Base-by-base conservation (phyloP, 2,797 vertebrate species). In the Synaphobranchus kaupii region DNA sequence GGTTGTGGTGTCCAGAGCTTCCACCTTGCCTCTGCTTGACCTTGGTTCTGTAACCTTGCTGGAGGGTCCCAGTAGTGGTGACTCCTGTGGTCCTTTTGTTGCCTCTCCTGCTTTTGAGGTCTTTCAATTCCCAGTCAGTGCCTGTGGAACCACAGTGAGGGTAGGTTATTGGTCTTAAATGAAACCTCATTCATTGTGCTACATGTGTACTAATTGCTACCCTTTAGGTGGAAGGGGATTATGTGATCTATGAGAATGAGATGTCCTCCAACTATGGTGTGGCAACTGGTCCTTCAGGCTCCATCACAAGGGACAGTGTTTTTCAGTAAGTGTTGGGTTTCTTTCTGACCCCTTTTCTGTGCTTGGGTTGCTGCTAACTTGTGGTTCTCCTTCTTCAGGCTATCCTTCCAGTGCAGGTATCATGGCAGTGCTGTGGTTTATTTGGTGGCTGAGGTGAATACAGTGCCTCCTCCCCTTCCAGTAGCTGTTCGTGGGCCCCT, bases 391-490 rank as follows among this genome's bases (percentile, higher is more conserved):
- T n/a, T n/a, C 48, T 83, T 31, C 87, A 97, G 96, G 90, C n/a
- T 96, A 25, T 60, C 93, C 84, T 95, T 96, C 90, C 95, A 96
- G 93, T 96, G 96, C 85, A 90, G 86, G 54, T 97, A 96, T 89
- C 92, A 91, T 0, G 85, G 89, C 44, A 89, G 90, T 0, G 87
- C 89, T 28, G 91, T 94, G 52, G 92, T 95, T 85, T 93, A 93
- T 83, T 88, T 96, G 0, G 81, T 94, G 84, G 50, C 94, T 83
- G 95, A 95, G 58, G 92, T 96, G 78, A 93, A 94, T 3, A 60
- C 68, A 0, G 44, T 95, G 88, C 93, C 95, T 81, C 86, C 94
- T 0, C 95, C 95, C 13, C 10, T 83, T 63, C 71, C 94, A 0
- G 93, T 96, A 0, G 90, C 92, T 48, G 93, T 92, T 80, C 48